These are phyloP conservation scores for Daphoenositta chrysoptera DNA, from an alignment of 2,113 vertebrate genomes.

Conservation along the genomic window DNA sequence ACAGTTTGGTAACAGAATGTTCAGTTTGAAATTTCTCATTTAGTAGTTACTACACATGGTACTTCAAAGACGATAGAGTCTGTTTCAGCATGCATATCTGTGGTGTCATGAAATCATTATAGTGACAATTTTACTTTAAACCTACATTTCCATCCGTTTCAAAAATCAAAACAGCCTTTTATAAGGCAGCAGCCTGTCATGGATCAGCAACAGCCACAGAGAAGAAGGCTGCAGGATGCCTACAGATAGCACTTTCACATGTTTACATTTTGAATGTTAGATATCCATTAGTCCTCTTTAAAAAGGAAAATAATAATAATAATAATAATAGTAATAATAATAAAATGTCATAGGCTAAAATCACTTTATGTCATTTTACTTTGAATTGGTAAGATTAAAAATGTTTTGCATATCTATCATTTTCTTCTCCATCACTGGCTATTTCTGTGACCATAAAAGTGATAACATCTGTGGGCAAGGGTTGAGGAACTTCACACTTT, in stretches of 20 bases:
- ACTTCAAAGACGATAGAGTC: background rate
- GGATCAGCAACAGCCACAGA: background rate
- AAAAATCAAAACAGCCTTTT: background rate
- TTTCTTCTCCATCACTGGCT: background rate
- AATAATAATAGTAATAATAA: background rate
- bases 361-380: background rate
- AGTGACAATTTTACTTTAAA: background rate
- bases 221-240: background rate
- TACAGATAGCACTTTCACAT: background rate
- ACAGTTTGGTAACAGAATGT: background rate
- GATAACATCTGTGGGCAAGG: background rate
- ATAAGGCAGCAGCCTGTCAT: background rate
- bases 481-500: background rate
- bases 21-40: background rate
- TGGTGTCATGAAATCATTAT: background rate
- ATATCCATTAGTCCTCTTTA: background rate
- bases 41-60: background rate
- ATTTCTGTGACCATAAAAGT: background rate
- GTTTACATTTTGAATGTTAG: background rate
- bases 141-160: background rate
- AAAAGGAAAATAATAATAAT: background rate
- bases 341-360: background rate
- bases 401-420: background rate
- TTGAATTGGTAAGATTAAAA: background rate
- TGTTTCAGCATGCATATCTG: background rate